phyloP scores from a whole-genome alignment of 1,140 invertebrate species.

The Euglossa dilemma region DNA sequence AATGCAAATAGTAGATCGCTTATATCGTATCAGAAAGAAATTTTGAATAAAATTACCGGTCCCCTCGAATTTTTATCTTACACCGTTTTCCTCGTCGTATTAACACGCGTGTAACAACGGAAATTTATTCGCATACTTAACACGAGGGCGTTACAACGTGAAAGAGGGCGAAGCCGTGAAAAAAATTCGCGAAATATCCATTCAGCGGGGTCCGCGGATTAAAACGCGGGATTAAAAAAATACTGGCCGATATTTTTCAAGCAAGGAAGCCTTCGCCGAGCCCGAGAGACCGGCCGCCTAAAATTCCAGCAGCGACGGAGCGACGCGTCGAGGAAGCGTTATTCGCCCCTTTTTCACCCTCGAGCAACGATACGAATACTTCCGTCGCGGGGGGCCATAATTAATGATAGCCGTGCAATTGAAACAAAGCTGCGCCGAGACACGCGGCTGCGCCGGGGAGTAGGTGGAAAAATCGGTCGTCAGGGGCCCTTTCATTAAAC shows the following conservation, averaged over 20 bases:
- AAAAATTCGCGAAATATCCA: neutral
- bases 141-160: too few relatives aligned
- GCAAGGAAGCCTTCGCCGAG: neutral
- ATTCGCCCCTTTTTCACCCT: neutral
- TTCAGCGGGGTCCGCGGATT: neutral
- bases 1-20: too few relatives aligned
- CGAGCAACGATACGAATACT: slow-evolving; percentile 3
- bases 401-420: slow-evolving; percentile 28
- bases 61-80: too few relatives aligned
- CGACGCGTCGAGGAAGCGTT: neutral
- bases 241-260: neutral
- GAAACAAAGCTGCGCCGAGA: slow-evolving; percentile 31
- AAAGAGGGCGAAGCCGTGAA: too few relatives aligned
- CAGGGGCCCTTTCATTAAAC: slow-evolving; percentile 22
- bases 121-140: too few relatives aligned
- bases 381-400: slow-evolving; percentile 1
- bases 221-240: neutral
- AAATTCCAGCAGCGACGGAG: neutral
- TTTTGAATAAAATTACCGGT: too few relatives aligned
- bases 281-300: neutral
- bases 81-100: too few relatives aligned
- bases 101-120: too few relatives aligned
- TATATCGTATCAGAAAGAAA: too few relatives aligned
- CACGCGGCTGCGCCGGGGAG: neutral
- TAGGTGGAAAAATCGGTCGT: neutral